Evolutionary conservation across 2,113 vertebrate species (phyloP), one percentile per base, ranked within the genome.

Genomic region (Sinocyclocheilus rhinocerous): DNA sequence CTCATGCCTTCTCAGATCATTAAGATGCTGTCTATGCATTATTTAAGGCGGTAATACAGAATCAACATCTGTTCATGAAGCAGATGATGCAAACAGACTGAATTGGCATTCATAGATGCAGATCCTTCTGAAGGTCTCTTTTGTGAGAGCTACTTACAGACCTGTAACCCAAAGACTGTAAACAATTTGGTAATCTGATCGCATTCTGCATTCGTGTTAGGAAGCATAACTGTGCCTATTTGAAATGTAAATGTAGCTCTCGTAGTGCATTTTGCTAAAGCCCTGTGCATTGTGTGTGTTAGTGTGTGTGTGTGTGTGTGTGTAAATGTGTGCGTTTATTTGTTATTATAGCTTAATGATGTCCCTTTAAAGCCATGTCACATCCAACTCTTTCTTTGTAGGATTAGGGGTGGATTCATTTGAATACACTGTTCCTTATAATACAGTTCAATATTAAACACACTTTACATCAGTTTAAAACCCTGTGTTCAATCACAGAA

Each of bases 371-470:
- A 61, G 61, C 85, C 90, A 63, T 59, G 85, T 57, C 86, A 50
- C 22, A 57, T 85, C 90, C 11, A 85, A 85, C 76, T 84, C 82
- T 89, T 82, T 88, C 81, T 83, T 50, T 82, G 80, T 63, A 70
- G 57, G 79, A 90, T 93, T 89, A 91, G 77, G 55, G 69, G 76
- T 59, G 77, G 90, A 92, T 91, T 90, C 89, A 87, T 82, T 55
- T 73, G 4, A 80, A 84, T 63, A 69, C 10, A 50, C 80, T 77
- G 55, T 48, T 88, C 52, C 45, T 84, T 81, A 88, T 69, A 72
- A 84, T 18, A 73, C 33, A 20, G 76, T 61, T 86, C 80, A 81
- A 81, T 90, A 84, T 85, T 78, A 63, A 76, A 83, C 77, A 87
- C 82, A 86, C 82, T 69, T 86, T 86, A 84, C 59, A 84, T 69